Base-by-base conservation (phyloP, 1,140 invertebrate genomes). In the Uloborus diversus region DNA sequence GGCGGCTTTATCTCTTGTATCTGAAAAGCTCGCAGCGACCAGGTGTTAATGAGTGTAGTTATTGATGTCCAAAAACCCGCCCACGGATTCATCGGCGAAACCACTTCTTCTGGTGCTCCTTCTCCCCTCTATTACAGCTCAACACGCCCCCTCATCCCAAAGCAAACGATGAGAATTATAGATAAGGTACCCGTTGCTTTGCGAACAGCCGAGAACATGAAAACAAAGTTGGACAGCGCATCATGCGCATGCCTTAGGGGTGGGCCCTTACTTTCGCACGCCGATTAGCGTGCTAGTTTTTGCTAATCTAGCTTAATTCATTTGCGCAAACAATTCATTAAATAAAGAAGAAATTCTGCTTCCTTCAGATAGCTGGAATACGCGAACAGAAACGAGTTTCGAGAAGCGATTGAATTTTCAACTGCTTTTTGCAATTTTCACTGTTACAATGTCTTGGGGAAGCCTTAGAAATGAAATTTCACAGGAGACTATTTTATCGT, bases 21-120 rank as follows among this genome's bases (percentile, higher is more conserved):
- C 68, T 71, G 5, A 20, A 53, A 9, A n/a, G 0, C 49, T 20
- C 9, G 20, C 20, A 59, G 25, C 33, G 68, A 35, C 68, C 68
- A 71, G 68, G 68, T 71, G 68, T 71, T 71, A 71, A 71, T 71
- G 68, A 71, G 68, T 35, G 33, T 49, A 35, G 68, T 71, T 71
- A 71, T 71, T 71, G 68, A 71, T 71, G 68, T 59, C 68, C 53
- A 49, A 30, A 71, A 71, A 59, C 30, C 68, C 53, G 68, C 68
- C 68, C 33, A 25, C 68, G 53, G 57, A 61, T 61, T 61, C 57
- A 61, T 61, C 53, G 30, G 32, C n/a, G 33, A 42, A 57, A 33
- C 37, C 57, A 37, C 59, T 71, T 70, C 35, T 56, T 51, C 47
- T 20, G 17, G 9, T n/a, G n/a, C 23, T 53, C 23, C 20, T 20